A percentile compares a stretch with the other conserved stretches of the same genome.
Conservation (phyloP, 2,888 invertebrate genomes). For the Balanococcus diminutus region DNA sequence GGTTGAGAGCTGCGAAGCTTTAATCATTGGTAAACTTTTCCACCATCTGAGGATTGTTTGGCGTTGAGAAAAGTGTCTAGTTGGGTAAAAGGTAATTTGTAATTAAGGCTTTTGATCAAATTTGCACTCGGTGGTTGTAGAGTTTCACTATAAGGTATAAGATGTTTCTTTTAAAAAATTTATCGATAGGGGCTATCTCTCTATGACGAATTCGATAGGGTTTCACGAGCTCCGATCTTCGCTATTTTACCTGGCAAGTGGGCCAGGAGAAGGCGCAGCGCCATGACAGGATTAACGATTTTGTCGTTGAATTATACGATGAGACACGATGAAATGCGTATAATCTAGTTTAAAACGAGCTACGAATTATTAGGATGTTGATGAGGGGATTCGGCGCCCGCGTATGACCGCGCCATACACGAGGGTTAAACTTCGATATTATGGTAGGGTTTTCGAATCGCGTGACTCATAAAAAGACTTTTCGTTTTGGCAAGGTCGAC, state of each 20-base stretch:
- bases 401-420: not conserved
- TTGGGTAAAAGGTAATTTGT: not conserved
- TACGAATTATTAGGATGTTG: constrained; percentile 34
- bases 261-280: not conserved
- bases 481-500: constrained; percentile 10
- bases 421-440: constrained; percentile 30
- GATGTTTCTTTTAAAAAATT: not conserved
- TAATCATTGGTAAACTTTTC: not conserved
- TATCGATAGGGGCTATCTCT: not conserved
- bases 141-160: not conserved
- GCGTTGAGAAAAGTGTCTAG: not conserved
- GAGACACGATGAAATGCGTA: not conserved
- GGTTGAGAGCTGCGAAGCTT: not conserved
- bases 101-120: not conserved
- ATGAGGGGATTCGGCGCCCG: not conserved
- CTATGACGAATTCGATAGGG: not conserved
- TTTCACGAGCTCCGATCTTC: not conserved
- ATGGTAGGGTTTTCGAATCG: constrained; percentile 11
- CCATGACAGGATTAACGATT: not conserved
- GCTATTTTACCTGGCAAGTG: not conserved
- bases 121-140: not conserved
- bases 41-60: not conserved
- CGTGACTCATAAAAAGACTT: constrained; percentile 42
- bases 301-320: not conserved
- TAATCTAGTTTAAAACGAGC: constrained; percentile 23